Percentiles rank a stretch among this genome's conserved stretches.
Conservation (phyloP, 2,888 invertebrate species). For the Flabesymbios commensalis region DNA sequence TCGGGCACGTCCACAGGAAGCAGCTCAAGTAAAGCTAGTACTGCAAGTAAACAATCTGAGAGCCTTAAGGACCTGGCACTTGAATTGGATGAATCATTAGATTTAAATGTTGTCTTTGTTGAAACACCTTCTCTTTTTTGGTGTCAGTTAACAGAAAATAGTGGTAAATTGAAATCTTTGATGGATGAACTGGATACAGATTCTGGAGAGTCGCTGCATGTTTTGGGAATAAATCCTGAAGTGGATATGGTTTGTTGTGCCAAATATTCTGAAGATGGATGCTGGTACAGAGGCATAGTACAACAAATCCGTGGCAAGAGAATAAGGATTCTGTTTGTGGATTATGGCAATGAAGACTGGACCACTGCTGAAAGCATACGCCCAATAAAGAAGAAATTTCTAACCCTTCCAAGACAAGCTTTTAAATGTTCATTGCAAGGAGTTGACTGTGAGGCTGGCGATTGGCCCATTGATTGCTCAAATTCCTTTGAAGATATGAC, state of each 20-base stretch:
- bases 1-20: too few species aligned
- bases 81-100: background rate
- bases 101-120: slow-evolving; percentile 16
- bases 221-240: slow-evolving; percentile 20
- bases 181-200: slow-evolving; percentile 39
- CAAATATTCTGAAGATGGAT: slow-evolving; percentile 44
- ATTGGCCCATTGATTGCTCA: background rate
- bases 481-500: slow-evolving; percentile 15
- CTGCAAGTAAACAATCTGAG: too few species aligned
- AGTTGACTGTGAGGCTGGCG: slow-evolving; percentile 3
- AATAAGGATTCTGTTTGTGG: slow-evolving; percentile 41
- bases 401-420: slow-evolving; percentile 44
- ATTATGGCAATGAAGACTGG: slow-evolving; percentile 53
- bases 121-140: slow-evolving; percentile 44
- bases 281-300: slow-evolving; percentile 48
- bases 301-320: slow-evolving; percentile 5
- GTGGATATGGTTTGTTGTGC: slow-evolving; percentile 42
- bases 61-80: slow-evolving; percentile 4
- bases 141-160: slow-evolving; percentile 39
- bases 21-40: too few species aligned
- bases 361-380: slow-evolving; percentile 30
- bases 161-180: slow-evolving; percentile 35
- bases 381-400: slow-evolving; percentile 35
- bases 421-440: slow-evolving; percentile 41
- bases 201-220: slow-evolving; percentile 32